A percentile compares a stretch with the other conserved stretches of the same genome.
These are phyloP conservation scores for Macaria notata DNA, from an alignment of 2,888 invertebrate species.

Conservation along the genomic window DNA sequence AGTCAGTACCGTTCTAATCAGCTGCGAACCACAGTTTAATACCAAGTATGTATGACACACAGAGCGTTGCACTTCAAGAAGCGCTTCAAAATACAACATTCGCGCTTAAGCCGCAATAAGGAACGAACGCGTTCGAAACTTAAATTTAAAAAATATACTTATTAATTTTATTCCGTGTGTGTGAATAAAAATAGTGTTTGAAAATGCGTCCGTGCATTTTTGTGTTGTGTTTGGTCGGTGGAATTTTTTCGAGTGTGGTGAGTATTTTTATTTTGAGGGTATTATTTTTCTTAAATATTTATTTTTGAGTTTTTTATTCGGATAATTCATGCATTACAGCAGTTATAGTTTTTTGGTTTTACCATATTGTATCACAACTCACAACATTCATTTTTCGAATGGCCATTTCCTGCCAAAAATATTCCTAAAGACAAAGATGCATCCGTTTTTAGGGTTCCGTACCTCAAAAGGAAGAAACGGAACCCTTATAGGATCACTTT, in stretches of 20 bases:
- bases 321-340: neutral
- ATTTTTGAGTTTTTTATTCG: neutral
- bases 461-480: no score
- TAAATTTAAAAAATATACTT: constrained; percentile 4
- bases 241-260: constrained; percentile 41
- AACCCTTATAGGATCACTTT: no score
- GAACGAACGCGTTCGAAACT: constrained; percentile 7
- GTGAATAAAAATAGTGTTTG: constrained; percentile 11
- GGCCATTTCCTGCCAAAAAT: neutral
- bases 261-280: constrained; percentile 23
- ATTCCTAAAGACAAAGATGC: neutral
- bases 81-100: constrained; percentile 10
- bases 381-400: no score
- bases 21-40: neutral
- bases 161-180: constrained; percentile 4
- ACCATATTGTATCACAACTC: neutral
- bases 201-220: constrained; percentile 42
- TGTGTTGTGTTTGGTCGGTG: constrained; percentile 42
- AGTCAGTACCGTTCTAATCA: no score
- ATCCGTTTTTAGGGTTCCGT: no score
- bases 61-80: constrained; percentile 13
- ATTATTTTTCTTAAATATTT: neutral
- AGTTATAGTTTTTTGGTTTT: neutral
- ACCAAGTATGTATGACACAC: neutral
- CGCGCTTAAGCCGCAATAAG: constrained; percentile 14